Evolutionary conservation across 2,113 vertebrate species (phyloP), one percentile per base, ranked within the genome.

Genomic region (Athene cunicularia): DNA sequence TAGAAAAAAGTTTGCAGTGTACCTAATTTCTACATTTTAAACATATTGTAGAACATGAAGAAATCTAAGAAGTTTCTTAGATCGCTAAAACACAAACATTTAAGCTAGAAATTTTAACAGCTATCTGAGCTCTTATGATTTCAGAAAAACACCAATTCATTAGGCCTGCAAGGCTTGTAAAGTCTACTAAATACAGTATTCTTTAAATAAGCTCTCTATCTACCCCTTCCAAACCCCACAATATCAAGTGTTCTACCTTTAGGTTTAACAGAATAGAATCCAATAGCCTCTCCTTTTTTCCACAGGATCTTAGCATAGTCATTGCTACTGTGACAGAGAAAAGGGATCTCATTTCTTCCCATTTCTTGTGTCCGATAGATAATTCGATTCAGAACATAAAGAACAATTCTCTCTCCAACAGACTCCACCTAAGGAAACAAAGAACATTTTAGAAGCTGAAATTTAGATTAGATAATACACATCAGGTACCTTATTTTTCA

Each of bases 221-320:
- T 10, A 30, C 2, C 1, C 1, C 14, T 12, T 28, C 8, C 32
- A 64, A n/a, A 74, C 37, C 35, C 39, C 53, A 68, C 4, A 76
- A 17, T 30, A 52, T 58, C 27, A 80, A 63, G 14, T 18, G 12
- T 32, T 94, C 97, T 98, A 99, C 99, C 99, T 98, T 95, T 92
- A 83, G 97, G 98, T 97, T 99, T 99, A 95, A 99, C 98, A 33
- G 99, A 99, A 97, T 99, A 99, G 98, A 99, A 99, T 14, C 99
- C 99, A 95, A 99, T 91, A 49, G 99, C 99, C 76, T 99, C 98
- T 96, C 99, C 99, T 89, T 98, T 97, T 71, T 97, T 98, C 99
- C 99, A 99, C 70, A 99, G 87, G 95, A 99, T 99, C 96, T 99
- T 99, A 76, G 99, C 99, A 86, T 98, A 98, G 66, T 99, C 98